These are phyloP conservation scores for Andrena haemorrhoa DNA, from an alignment of 2,888 invertebrate genomes.

Conservation along the genomic window DNA sequence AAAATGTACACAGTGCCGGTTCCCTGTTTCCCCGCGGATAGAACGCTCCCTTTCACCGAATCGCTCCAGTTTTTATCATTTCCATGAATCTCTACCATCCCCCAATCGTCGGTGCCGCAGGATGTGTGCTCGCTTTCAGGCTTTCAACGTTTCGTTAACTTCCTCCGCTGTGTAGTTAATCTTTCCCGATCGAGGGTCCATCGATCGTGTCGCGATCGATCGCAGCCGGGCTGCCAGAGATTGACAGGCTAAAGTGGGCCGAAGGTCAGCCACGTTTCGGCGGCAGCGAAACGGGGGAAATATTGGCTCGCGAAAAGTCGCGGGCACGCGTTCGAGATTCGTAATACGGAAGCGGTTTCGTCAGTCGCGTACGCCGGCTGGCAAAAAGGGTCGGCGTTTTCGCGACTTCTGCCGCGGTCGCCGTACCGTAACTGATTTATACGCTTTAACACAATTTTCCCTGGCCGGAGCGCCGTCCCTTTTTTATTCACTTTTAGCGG, in stretches of 20 bases:
- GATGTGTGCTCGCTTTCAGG: too few species aligned
- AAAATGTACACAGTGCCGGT: not conserved
- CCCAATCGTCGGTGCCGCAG: too few species aligned
- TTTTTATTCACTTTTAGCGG: constrained; percentile 35
- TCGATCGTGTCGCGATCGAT: not conserved
- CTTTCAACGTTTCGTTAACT: not conserved
- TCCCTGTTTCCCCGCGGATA: not conserved
- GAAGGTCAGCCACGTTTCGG: not conserved
- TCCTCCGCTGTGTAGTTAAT: not conserved
- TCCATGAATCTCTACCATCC: not conserved
- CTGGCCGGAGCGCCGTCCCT: constrained; percentile 25
- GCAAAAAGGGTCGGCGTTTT: constrained; percentile 14
- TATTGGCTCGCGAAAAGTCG: not conserved
- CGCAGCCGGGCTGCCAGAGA: not conserved
- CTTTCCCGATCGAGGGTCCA: not conserved
- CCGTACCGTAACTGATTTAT: constrained; percentile 46
- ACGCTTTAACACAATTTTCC: constrained; percentile 31
- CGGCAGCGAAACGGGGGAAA: not conserved
- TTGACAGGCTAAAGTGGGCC: not conserved
- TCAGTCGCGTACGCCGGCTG: not conserved
- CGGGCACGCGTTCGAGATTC: not conserved
- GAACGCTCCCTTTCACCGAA: not conserved
- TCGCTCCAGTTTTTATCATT: not conserved
- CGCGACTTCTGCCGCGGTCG: constrained; percentile 7
- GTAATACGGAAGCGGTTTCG: constrained; percentile 13